A percentile compares a stretch with the other conserved stretches of the same genome.
Evolutionary conservation across 2,888 invertebrate species (phyloP).

Genomic region (Sepioteuthis lessoniana): DNA sequence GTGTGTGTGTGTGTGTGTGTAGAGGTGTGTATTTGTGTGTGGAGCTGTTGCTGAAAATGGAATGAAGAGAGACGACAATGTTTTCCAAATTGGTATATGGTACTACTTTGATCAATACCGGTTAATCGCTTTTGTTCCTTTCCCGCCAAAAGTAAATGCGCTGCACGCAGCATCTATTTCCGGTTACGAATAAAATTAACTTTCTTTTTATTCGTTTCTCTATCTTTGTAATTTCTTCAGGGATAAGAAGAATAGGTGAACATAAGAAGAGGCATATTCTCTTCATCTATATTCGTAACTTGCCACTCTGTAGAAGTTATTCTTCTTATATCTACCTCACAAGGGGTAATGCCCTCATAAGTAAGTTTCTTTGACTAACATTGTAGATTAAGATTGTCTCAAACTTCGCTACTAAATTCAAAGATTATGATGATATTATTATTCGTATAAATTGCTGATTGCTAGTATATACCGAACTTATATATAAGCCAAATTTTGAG

Average conservation of each 20-base stretch:
- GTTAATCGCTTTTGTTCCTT: not conserved
- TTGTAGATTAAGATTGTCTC: too few relatives aligned
- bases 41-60: not conserved
- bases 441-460: too few relatives aligned
- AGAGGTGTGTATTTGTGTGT: not conserved
- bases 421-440: too few relatives aligned
- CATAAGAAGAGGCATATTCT: not conserved
- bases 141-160: not conserved
- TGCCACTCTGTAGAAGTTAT: not conserved
- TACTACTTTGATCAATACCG: not conserved
- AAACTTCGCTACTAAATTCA: too few relatives aligned
- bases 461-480: too few relatives aligned
- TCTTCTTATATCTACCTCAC: not conserved
- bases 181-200: not conserved
- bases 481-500: too few relatives aligned
- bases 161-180: not conserved
- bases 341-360: not conserved
- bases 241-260: not conserved
- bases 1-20: not conserved
- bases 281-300: not conserved
- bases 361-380: too few relatives aligned
- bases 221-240: not conserved
- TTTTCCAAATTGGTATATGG: not conserved
- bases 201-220: slow-evolving; percentile 33
- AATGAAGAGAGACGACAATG: not conserved